These are phyloP conservation scores for Mylabris sibirica DNA, from an alignment of 2,888 invertebrate genomes.

Conservation along the genomic window DNA sequence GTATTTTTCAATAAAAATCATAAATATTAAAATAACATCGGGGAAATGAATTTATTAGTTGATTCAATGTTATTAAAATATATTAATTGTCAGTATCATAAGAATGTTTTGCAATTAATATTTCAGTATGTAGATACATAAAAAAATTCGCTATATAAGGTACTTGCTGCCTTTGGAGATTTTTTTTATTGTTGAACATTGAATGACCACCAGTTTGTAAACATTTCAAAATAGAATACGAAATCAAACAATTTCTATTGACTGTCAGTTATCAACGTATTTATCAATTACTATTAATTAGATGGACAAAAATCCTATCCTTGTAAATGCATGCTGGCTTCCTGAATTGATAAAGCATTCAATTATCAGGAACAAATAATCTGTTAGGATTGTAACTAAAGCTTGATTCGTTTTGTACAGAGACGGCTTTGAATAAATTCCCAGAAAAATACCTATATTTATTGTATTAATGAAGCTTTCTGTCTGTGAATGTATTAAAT, in stretches of 20 bases:
- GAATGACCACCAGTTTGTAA: neutral
- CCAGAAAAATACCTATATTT: neutral
- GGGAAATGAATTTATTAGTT: too few species aligned
- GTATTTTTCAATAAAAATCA: too few species aligned
- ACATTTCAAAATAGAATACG: neutral
- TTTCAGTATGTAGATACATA: too few species aligned
- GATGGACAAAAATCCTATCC: neutral
- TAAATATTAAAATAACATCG: too few species aligned
- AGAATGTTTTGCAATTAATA: too few species aligned
- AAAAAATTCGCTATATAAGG: too few species aligned
- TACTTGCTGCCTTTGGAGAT: too few species aligned
- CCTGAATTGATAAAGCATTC: slow-evolving; percentile 3
- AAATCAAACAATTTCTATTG: neutral
- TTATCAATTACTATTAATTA: neutral
- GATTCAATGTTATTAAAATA: too few species aligned
- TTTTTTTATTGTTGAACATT: too few species aligned
- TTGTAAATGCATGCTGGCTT: neutral
- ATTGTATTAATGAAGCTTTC: neutral
- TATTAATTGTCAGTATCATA: too few species aligned
- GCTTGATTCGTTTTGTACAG: neutral
- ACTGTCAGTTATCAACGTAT: neutral
- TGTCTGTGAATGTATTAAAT: slow-evolving; percentile 23
- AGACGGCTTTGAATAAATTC: neutral
- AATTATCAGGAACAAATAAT: slow-evolving; percentile 7
- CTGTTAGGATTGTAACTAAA: neutral